Conservation (phyloP, 2,797 vertebrate species). For the Sebastes trivittatus region DNA sequence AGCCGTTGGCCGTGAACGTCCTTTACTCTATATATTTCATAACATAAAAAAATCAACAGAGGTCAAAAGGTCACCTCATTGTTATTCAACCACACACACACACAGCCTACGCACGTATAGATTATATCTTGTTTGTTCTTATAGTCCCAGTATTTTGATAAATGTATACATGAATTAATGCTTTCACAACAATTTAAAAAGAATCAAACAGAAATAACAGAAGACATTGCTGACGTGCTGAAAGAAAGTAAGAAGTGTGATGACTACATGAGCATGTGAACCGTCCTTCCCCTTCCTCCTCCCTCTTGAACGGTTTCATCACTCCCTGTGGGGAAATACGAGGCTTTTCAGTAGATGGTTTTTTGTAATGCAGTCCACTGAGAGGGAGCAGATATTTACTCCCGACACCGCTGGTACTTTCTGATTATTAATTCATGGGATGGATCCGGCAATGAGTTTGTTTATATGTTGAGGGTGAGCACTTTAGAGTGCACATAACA, state of each 20-base stretch:
- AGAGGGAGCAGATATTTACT: slow-evolving; percentile 13
- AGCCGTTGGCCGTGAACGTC: background rate
- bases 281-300: background rate
- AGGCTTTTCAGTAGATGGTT: slow-evolving; percentile 8
- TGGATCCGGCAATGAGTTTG: slow-evolving; percentile 12
- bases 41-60: slow-evolving; percentile 15
- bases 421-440: slow-evolving; percentile 47
- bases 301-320: background rate
- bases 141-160: background rate
- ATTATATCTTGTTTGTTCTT: background rate
- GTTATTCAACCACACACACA: background rate
- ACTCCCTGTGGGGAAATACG: slow-evolving; percentile 9
- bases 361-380: slow-evolving; percentile 22
- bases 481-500: background rate
- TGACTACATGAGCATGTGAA: slow-evolving; percentile 3
- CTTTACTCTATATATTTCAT: slow-evolving; percentile 1
- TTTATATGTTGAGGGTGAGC: background rate
- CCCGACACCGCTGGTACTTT: slow-evolving; percentile 5
- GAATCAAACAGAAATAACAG: background rate
- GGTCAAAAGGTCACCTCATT: background rate
- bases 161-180: background rate
- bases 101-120: slow-evolving; percentile 7
- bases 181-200: background rate
- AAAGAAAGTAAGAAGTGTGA: background rate
- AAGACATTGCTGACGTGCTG: background rate